Conservation (phyloP, 2,797 vertebrate species). For the Sebastes melanostomus region DNA sequence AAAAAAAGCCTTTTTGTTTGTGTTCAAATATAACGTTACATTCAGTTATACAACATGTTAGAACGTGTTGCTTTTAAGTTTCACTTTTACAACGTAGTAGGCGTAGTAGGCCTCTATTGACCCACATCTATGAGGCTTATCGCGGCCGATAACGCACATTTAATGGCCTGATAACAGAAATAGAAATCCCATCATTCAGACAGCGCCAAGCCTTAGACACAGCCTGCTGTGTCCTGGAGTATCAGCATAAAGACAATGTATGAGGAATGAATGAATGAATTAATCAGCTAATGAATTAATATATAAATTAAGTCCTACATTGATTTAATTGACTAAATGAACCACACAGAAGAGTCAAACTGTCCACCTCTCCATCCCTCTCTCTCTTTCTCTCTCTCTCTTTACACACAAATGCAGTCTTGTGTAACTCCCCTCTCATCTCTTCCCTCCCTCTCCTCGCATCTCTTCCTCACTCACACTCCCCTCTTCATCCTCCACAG, state of each 20-base stretch:
- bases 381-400: slow-evolving; percentile 3
- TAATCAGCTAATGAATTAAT: neutral
- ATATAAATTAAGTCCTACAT: neutral
- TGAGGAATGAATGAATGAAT: neutral
- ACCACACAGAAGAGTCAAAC: neutral
- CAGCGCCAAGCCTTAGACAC: no score
- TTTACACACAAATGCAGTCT: slow-evolving; percentile 34
- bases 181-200: neutral
- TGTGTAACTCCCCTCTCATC: slow-evolving; percentile 62
- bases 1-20: no score
- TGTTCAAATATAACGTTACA: no score
- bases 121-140: no score
- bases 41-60: no score
- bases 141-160: no score
- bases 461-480: neutral
- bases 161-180: no score
- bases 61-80: no score
- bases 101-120: no score
- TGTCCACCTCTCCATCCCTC: neutral
- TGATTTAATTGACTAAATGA: slow-evolving; percentile 14
- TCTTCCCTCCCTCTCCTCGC: slow-evolving; percentile 26
- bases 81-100: no score
- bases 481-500: slow-evolving; percentile 33
- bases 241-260: neutral
- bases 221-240: neutral